phyloP scores from a whole-genome alignment of 2,888 invertebrate species.

The Hirtodrosophila trivittata region DNA sequence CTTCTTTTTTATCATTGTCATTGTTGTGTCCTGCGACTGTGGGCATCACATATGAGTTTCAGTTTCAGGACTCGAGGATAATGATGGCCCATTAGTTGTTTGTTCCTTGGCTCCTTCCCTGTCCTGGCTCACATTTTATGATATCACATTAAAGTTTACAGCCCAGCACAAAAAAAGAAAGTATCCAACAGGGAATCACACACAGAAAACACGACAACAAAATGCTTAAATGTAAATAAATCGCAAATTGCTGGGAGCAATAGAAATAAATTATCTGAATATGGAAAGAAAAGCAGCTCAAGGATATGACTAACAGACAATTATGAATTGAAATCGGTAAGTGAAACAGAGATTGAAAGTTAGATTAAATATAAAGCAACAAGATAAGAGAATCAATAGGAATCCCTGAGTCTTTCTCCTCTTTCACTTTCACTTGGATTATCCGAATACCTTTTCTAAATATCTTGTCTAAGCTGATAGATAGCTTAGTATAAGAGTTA shows the following conservation, averaged over 20 bases:
- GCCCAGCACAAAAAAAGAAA: slow-evolving; percentile 16
- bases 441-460: too few relatives aligned
- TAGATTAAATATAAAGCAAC: too few relatives aligned
- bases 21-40: slow-evolving; percentile 30
- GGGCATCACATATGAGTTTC: neutral
- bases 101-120: neutral
- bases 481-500: too few relatives aligned
- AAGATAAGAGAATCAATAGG: too few relatives aligned
- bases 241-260: slow-evolving; percentile 3
- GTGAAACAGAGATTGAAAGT: too few relatives aligned
- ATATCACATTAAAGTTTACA: slow-evolving; percentile 68
- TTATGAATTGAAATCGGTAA: too few relatives aligned
- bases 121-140: slow-evolving; percentile 58
- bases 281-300: neutral
- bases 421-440: too few relatives aligned
- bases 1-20: slow-evolving; percentile 68
- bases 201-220: slow-evolving; percentile 32
- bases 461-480: too few relatives aligned
- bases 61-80: slow-evolving; percentile 12
- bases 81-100: slow-evolving; percentile 40
- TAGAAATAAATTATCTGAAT: slow-evolving; percentile 12
- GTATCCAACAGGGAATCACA: slow-evolving; percentile 6
- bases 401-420: too few relatives aligned
- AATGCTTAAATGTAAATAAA: slow-evolving; percentile 51
- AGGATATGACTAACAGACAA: too few relatives aligned